These are phyloP conservation scores for Echinops telfairi DNA, from an alignment of 2,113 vertebrate genomes.

Conservation along the genomic window DNA sequence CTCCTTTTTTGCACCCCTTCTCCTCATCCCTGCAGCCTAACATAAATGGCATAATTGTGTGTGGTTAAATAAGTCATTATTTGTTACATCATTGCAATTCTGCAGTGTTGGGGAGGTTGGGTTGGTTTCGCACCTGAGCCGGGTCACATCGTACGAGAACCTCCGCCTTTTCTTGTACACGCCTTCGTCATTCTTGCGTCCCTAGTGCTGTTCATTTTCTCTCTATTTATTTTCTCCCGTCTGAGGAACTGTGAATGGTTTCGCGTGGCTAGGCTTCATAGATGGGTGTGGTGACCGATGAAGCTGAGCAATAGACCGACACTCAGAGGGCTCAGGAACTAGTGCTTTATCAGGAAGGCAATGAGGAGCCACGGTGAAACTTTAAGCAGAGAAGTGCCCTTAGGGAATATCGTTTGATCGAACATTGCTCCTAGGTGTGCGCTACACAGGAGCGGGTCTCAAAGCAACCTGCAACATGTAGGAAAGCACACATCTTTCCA, in stretches of 20 bases:
- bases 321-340: constrained; percentile 18
- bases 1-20: neutral
- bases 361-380: neutral
- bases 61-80: neutral
- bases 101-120: neutral
- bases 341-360: neutral
- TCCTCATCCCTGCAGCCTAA: neutral
- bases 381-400: constrained; percentile 38
- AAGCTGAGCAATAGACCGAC: neutral
- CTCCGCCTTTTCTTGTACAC: neutral
- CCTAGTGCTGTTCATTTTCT: neutral
- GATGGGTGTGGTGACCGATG: neutral
- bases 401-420: neutral
- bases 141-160: neutral
- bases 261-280: constrained; percentile 28
- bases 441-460: neutral
- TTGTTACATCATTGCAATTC: constrained; percentile 12
- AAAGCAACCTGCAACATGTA: neutral
- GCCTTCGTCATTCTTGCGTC: constrained; percentile 2
- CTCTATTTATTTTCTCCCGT: neutral
- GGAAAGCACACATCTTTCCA: constrained; percentile 10
- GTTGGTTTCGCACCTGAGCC: neutral
- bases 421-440: neutral
- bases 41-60: constrained; percentile 20
- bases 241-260: neutral